Evolutionary conservation across 2,113 vertebrate genomes (phyloP), one percentile per base, ranked within the genome.

Genomic region (Paramormyrops kingsleyae): DNA sequence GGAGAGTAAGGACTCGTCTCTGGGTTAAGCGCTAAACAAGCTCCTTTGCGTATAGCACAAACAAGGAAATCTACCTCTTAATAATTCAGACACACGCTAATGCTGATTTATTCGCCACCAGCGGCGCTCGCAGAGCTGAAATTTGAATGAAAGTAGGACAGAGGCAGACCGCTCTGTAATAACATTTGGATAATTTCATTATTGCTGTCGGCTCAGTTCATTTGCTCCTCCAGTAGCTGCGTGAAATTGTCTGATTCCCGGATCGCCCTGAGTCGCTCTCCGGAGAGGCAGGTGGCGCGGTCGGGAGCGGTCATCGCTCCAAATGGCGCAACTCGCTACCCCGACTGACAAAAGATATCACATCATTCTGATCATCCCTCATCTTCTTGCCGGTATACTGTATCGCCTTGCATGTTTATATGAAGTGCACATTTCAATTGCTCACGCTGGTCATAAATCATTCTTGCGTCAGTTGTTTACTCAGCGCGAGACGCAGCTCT

Each of bases 151-250:
- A 99, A 99, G 96, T 98, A 98, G 98, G 98, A 98, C 98, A 99
- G 98, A 98, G 97, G 98, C 97, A 98, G 97, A 97, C 98, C 97
- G 97, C 96, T 97, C 98, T 97, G 97, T 99, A 99, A 99, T 99
- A 99, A 99, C 98, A 98, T 99, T 99, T 99, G 98, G 98, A 99
- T 99, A 99, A 99, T 99, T 99, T 98, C 98, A 99, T 99, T 98
- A 98, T 98, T 97, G 98, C 98, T 99, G 95, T 96, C 96, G 98
- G 98, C 98, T 98, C 96, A 98, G 98, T 98, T 99, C 98, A 99
- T 99, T 99, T 98, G 97, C 97, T 98, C 96, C 94, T 97, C 97
- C 97, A 97, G 97, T 98, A 97, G 97, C 97, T 97, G 98, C 97
- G 98, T 99, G 97, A 99, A 99, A 99, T 99, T 99, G 98, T 98